phyloP scores from a whole-genome alignment of 2,888 invertebrate species.

The Tricholauxania praeusta region DNA sequence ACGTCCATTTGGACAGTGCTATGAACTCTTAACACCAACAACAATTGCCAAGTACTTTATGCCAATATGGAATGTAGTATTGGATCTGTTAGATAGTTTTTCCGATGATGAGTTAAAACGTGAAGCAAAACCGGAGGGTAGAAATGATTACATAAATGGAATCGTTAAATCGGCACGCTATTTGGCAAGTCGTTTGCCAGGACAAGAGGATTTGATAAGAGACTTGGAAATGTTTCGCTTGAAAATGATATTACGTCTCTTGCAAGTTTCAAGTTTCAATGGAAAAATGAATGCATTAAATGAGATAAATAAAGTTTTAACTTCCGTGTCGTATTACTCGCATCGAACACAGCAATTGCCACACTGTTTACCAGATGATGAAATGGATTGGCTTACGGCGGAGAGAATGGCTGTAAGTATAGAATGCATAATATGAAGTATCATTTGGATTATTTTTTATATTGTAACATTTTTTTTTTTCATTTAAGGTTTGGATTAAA shows the following conservation, averaged over 20 bases:
- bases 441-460: not conserved
- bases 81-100: constrained; percentile 89
- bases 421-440: constrained; percentile 16
- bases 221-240: constrained; percentile 93
- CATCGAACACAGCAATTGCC: constrained; percentile 75
- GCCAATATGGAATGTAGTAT: constrained; percentile 93
- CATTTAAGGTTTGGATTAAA: constrained; percentile 89
- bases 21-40: constrained; percentile 88
- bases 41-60: constrained; percentile 93
- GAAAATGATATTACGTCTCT: constrained; percentile 92
- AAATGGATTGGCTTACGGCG: constrained; percentile 93
- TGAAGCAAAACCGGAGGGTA: constrained; percentile 93
- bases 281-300: constrained; percentile 99
- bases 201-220: constrained; percentile 80
- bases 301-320: constrained; percentile 97
- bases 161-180: constrained; percentile 94
- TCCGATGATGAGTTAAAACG: constrained; percentile 96
- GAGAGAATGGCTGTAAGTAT: constrained; percentile 93
- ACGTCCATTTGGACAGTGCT: constrained; percentile 92
- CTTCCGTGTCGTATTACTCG: constrained; percentile 90
- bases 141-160: constrained; percentile 95
- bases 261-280: constrained; percentile 97
- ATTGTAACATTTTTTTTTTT: constrained; percentile 16
- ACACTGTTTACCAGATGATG: constrained; percentile 78
- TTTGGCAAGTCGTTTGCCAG: constrained; percentile 85